Evolutionary conservation across 2,888 invertebrate species (phyloP).

Genomic region (Apotomis turbidana): DNA sequence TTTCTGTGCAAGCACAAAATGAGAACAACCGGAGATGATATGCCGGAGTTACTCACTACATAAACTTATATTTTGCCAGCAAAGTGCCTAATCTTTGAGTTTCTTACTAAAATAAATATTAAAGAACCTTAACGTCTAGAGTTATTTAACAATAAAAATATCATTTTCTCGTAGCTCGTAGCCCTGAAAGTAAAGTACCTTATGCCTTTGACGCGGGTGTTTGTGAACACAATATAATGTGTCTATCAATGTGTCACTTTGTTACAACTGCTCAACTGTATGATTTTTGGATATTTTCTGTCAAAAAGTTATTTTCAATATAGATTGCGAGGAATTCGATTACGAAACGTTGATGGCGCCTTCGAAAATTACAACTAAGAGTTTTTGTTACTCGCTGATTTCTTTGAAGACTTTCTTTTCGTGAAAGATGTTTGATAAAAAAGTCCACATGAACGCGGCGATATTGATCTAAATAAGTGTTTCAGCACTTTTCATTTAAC

Average conservation of each 20-base stretch:
- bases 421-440: too few relatives aligned
- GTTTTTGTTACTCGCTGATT: not conserved
- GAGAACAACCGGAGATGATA: too few relatives aligned
- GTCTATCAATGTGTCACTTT: slow-evolving; percentile 35
- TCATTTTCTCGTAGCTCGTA: not conserved
- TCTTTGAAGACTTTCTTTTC: not conserved
- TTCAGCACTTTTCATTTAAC: too few relatives aligned
- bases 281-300: slow-evolving; percentile 4
- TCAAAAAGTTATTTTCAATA: slow-evolving; percentile 14
- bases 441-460: too few relatives aligned
- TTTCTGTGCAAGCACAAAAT: too few relatives aligned
- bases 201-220: slow-evolving; percentile 23
- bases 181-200: not conserved
- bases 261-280: slow-evolving; percentile 9
- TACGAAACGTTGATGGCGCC: not conserved
- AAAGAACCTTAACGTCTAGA: not conserved
- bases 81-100: not conserved
- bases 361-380: not conserved
- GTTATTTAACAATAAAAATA: slow-evolving; percentile 1
- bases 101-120: not conserved
- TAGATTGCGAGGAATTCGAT: slow-evolving; percentile 5
- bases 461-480: too few relatives aligned
- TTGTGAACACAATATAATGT: slow-evolving; percentile 16
- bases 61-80: not conserved
- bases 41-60: not conserved